Evolutionary conservation across 1,140 invertebrate genomes (phyloP).

Genomic region (Papilio machaon): DNA sequence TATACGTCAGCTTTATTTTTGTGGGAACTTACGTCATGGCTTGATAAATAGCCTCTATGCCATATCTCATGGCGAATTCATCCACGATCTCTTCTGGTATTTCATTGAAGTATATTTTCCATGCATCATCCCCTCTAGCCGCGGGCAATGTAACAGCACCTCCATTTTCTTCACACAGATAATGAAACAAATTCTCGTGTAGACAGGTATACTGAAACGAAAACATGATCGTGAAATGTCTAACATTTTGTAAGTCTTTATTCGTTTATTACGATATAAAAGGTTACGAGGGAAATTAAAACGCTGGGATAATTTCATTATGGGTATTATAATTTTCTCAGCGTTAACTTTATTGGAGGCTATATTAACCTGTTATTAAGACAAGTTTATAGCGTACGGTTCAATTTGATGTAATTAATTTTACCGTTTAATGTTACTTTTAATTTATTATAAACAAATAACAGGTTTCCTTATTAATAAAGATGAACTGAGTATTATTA

Average conservation of each 20-base stretch:
- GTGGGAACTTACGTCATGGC: slow-evolving; percentile 96
- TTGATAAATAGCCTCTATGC: slow-evolving; percentile 99
- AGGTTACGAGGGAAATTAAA: slow-evolving; percentile 23
- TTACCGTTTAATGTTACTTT: neutral
- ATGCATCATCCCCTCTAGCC: slow-evolving; percentile 97
- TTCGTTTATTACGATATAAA: slow-evolving; percentile 30
- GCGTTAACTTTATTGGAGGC: slow-evolving; percentile 19
- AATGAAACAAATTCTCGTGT: slow-evolving; percentile 99
- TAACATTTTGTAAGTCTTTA: slow-evolving; percentile 14
- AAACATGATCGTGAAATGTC: slow-evolving; percentile 17
- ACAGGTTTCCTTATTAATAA: neutral
- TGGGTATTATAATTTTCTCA: slow-evolving; percentile 28
- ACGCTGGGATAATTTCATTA: slow-evolving; percentile 25
- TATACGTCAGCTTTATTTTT: slow-evolving; percentile 28
- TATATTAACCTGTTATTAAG: slow-evolving; percentile 11
- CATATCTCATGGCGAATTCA: slow-evolving; percentile 99
- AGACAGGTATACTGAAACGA: slow-evolving; percentile 94
- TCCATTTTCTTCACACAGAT: slow-evolving; percentile 95
- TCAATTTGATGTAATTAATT: neutral
- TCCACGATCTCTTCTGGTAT: slow-evolving; percentile 99
- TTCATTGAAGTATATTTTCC: slow-evolving; percentile 99
- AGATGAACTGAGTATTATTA: too few species aligned
- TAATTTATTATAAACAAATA: neutral
- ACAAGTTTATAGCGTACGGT: slow-evolving; percentile 15
- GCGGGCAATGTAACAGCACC: slow-evolving; percentile 96